A percentile compares a stretch with the other conserved stretches of the same genome.
phyloP scores from a whole-genome alignment of 2,888 invertebrate species.

The Caradrina kadenii region DNA sequence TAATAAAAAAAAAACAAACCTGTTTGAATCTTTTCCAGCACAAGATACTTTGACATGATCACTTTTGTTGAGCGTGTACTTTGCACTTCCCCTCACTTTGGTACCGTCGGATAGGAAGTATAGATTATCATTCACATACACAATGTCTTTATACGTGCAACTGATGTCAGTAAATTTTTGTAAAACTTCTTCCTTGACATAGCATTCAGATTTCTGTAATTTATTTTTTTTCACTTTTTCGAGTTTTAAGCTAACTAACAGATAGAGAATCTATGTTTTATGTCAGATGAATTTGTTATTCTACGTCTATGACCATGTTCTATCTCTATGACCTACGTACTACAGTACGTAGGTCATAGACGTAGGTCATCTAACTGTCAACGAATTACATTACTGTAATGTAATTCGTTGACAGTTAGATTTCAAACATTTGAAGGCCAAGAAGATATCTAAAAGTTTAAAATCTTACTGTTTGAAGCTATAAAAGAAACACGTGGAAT shows the following conservation, averaged over 20 bases:
- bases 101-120: conserved; percentile 88
- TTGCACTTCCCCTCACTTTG: conserved; percentile 88
- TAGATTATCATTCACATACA: conserved; percentile 92
- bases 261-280: neutral
- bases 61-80: conserved; percentile 91
- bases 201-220: conserved; percentile 88
- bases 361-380: no score
- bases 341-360: no score
- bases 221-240: conserved; percentile 27
- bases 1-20: conserved; percentile 63
- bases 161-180: conserved; percentile 74
- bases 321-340: no score
- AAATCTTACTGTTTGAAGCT: neutral
- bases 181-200: conserved; percentile 73
- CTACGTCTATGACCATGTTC: conserved; percentile 14
- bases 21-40: conserved; percentile 74
- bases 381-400: neutral
- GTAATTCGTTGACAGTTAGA: neutral
- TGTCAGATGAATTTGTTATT: neutral
- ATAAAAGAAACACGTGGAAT: neutral
- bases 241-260: neutral
- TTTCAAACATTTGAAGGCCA: neutral
- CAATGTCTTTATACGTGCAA: conserved; percentile 92
- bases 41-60: conserved; percentile 94
- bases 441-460: neutral